These are phyloP conservation scores for Seira ritae DNA, from an alignment of 2,888 invertebrate species.

Conservation along the genomic window DNA sequence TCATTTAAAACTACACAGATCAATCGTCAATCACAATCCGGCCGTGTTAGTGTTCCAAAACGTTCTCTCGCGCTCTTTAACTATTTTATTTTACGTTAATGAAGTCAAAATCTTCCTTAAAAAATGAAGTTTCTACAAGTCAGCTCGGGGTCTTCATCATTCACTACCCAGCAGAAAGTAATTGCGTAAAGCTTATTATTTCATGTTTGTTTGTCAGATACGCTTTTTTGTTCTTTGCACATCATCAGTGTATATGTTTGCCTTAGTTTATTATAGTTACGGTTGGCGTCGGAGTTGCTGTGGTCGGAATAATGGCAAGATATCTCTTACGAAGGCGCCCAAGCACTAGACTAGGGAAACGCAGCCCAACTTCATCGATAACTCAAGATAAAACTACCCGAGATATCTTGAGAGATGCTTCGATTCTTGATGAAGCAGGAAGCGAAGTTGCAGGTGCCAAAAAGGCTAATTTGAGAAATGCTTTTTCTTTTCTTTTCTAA, in stretches of 20 bases:
- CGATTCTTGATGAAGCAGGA: conserved; percentile 39
- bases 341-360: conserved; percentile 28
- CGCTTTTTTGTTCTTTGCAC: too few relatives aligned
- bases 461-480: neutral
- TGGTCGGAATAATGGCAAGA: conserved; percentile 89
- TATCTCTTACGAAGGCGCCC: conserved; percentile 82
- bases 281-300: conserved; percentile 85
- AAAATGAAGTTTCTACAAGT: conserved; percentile 55
- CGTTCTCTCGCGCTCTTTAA: too few relatives aligned
- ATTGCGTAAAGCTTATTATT: too few relatives aligned
- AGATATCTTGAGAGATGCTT: conserved; percentile 45
- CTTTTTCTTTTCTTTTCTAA: conserved; percentile 7
- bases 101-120: too few relatives aligned
- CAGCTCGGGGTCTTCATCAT: conserved; percentile 44
- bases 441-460: conserved; percentile 33
- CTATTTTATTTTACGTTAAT: too few relatives aligned
- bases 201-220: too few relatives aligned
- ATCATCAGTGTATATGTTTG: neutral
- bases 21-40: too few relatives aligned
- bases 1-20: too few relatives aligned
- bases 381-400: conserved; percentile 54
- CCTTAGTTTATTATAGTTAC: conserved; percentile 83
- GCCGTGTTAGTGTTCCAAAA: too few relatives aligned
- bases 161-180: conserved; percentile 52
- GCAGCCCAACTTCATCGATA: conserved; percentile 42